These are phyloP conservation scores for Microchrysa polita DNA, from an alignment of 2,888 invertebrate genomes.

Conservation along the genomic window DNA sequence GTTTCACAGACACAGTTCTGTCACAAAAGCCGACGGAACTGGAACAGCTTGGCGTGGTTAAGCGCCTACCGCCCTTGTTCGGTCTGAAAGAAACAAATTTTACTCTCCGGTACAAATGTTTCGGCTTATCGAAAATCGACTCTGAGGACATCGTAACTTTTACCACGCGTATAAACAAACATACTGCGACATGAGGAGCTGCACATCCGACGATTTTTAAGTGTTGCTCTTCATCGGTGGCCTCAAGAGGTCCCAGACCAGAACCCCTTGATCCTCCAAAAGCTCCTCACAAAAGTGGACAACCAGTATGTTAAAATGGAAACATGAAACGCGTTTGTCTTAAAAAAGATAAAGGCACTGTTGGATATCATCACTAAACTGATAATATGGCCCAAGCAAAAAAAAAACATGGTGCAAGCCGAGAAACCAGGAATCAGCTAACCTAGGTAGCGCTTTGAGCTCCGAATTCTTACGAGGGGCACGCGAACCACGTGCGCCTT, in stretches of 20 bases:
- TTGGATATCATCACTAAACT: background rate
- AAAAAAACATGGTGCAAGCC: background rate
- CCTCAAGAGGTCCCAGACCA: background rate
- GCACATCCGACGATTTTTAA: background rate
- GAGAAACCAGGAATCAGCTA: background rate
- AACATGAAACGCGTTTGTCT: background rate
- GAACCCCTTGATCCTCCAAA: background rate
- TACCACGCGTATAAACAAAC: background rate
- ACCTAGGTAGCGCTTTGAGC: background rate
- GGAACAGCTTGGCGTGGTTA: background rate
- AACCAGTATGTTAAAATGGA: background rate
- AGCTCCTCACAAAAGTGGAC: background rate
- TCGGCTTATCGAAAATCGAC: background rate
- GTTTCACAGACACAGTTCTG: background rate
- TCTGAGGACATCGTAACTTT: background rate
- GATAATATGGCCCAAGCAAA: background rate
- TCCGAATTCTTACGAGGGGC: background rate
- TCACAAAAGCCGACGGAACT: background rate
- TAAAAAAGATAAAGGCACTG: background rate
- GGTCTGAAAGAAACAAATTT: background rate
- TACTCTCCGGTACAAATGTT: background rate
- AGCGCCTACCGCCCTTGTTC: background rate
- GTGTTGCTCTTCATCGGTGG: background rate
- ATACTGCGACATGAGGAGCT: background rate
- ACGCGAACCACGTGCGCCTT: background rate